These are phyloP conservation scores for Sparidentex hasta DNA, from an alignment of 2,797 vertebrate species.

Conservation along the genomic window DNA sequence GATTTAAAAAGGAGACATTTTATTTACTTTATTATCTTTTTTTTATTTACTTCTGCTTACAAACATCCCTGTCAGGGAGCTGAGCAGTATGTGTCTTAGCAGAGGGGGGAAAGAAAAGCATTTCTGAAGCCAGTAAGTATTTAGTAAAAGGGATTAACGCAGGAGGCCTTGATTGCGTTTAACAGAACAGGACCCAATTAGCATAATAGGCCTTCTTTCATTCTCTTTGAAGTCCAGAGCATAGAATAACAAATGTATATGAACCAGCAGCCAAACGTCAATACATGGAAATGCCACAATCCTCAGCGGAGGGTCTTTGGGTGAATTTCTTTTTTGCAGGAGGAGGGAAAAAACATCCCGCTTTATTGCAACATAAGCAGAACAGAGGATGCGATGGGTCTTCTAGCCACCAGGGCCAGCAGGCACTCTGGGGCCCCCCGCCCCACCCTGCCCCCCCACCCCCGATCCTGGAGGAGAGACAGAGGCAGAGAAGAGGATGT, in stretches of 20 bases:
- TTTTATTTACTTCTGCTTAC: slow-evolving; percentile 39
- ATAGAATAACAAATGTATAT: slow-evolving; percentile 89
- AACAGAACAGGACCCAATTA: slow-evolving; percentile 87
- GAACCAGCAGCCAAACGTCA: slow-evolving; percentile 88
- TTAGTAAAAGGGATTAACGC: slow-evolving; percentile 84
- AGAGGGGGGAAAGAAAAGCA: slow-evolving; percentile 24
- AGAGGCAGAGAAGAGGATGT: slow-evolving; percentile 73
- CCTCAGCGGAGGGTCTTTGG: slow-evolving; percentile 83
- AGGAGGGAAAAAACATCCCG: slow-evolving; percentile 82
- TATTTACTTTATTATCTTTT: slow-evolving; percentile 45
- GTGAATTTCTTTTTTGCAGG: slow-evolving; percentile 82
- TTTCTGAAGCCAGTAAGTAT: slow-evolving; percentile 80
- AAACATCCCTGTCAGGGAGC: slow-evolving; percentile 59
- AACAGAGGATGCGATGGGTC: slow-evolving; percentile 79
- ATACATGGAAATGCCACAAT: slow-evolving; percentile 89
- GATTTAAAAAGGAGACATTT: slow-evolving; percentile 42
- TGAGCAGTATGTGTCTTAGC: slow-evolving; percentile 42
- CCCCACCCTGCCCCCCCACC: no score
- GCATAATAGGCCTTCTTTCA: slow-evolving; percentile 87
- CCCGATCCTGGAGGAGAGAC: slow-evolving; percentile 75
- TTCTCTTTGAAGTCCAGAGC: slow-evolving; percentile 89
- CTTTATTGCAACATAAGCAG: slow-evolving; percentile 87
- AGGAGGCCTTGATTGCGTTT: slow-evolving; percentile 84
- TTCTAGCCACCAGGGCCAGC: slow-evolving; percentile 82
- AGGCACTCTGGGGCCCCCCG: slow-evolving; percentile 60